These are phyloP conservation scores for Parapristionchus giblindavisi DNA, from an alignment of 2,888 invertebrate genomes.

Conservation along the genomic window DNA sequence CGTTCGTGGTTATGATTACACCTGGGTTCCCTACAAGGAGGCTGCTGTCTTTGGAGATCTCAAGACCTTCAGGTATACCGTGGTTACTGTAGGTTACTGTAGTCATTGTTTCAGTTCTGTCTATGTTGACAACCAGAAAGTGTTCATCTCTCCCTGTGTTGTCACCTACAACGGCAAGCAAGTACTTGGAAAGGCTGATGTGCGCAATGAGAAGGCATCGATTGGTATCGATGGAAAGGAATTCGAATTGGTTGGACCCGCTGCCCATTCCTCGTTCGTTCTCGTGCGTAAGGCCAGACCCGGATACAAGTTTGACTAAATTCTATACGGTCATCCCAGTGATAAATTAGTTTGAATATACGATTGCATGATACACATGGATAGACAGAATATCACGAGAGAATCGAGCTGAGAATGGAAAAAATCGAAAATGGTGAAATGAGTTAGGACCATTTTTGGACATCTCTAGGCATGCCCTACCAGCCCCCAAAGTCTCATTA, in stretches of 20 bases:
- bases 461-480: no score
- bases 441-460: no score
- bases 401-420: no score
- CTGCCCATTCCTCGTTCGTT: conserved; percentile 44
- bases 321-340: no score
- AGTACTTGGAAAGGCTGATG: conserved; percentile 61
- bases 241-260: not conserved
- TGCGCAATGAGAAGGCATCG: conserved; percentile 62
- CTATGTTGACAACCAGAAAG: conserved; percentile 59
- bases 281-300: conserved; percentile 54
- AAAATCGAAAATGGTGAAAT: no score
- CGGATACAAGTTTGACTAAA: conserved; percentile 52
- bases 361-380: no score
- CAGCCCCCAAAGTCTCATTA: no score
- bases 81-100: no score
- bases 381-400: no score
- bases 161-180: conserved; percentile 61
- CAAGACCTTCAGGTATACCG: conserved; percentile 10
- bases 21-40: conserved; percentile 54
- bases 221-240: conserved; percentile 58
- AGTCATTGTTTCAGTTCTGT: conserved; percentile 43
- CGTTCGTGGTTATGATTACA: conserved; percentile 55
- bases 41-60: conserved; percentile 52
- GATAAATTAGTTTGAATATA: no score
- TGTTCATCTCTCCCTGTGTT: conserved; percentile 60